Evolutionary conservation across 2,797 vertebrate genomes (phyloP).

Genomic region (Sandelia bainsii): DNA sequence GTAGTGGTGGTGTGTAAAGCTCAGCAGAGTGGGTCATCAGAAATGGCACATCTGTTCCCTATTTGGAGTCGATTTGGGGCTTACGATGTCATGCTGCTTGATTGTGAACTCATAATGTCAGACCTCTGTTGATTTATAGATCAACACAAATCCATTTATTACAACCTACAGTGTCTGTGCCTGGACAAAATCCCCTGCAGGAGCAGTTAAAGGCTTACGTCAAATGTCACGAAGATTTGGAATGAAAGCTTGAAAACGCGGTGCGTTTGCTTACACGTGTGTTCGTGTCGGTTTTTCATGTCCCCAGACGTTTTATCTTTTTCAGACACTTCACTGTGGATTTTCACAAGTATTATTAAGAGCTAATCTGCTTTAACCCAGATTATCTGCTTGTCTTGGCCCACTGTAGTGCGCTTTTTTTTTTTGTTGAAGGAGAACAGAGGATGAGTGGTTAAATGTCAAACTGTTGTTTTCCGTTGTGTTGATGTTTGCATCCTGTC

Average conservation of each 20-base stretch:
- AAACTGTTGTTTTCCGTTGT: constrained; percentile 57
- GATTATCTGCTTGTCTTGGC: constrained; percentile 72
- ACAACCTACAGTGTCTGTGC: constrained; percentile 63
- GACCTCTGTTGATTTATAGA: constrained; percentile 59
- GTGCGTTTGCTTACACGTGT: constrained; percentile 36
- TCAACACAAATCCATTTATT: constrained; percentile 70
- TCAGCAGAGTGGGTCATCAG: background rate
- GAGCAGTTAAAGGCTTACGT: constrained; percentile 67
- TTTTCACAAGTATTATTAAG: constrained; percentile 61
- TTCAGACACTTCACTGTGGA: constrained; percentile 57
- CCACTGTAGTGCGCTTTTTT: constrained; percentile 44
- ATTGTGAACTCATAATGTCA: constrained; percentile 65
- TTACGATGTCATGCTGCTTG: constrained; percentile 45
- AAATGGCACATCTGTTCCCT: constrained; percentile 50
- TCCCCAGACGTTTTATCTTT: constrained; percentile 58
- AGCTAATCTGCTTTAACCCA: constrained; percentile 77
- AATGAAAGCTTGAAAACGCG: constrained; percentile 45
- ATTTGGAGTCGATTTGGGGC: constrained; percentile 44
- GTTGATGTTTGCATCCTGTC: constrained; percentile 29
- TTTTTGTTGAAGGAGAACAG: constrained; percentile 43
- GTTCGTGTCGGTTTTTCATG: constrained; percentile 28
- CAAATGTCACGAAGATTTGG: constrained; percentile 75
- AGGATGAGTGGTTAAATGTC: constrained; percentile 71
- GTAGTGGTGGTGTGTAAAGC: background rate
- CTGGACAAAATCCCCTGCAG: constrained; percentile 61